phyloP scores from a whole-genome alignment of 2,888 invertebrate genomes.

The Limnephilus lunatus region DNA sequence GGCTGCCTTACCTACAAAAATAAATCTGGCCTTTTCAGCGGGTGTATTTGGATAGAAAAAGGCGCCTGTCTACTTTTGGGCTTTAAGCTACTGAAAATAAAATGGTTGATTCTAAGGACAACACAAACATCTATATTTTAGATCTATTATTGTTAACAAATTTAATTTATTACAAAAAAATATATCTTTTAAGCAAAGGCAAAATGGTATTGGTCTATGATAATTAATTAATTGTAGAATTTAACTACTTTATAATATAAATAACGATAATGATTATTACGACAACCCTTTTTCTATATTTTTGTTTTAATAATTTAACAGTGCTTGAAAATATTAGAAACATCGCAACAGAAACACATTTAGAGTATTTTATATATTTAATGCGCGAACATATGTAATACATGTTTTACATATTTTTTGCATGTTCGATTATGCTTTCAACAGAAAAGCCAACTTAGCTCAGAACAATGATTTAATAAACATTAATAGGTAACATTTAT shows the following conservation, averaged over 20 bases:
- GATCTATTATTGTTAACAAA: neutral
- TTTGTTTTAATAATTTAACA: constrained; percentile 32
- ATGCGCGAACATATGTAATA: neutral
- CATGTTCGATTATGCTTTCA: neutral
- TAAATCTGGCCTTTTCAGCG: neutral
- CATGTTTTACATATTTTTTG: neutral
- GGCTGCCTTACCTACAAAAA: neutral
- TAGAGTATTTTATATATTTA: neutral
- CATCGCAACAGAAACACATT: neutral
- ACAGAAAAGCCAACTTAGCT: neutral
- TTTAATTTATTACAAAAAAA: neutral
- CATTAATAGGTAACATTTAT: neutral
- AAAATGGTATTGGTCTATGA: constrained; percentile 36
- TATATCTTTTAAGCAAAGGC: constrained; percentile 38
- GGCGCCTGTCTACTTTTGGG: neutral
- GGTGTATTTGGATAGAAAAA: neutral
- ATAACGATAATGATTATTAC: constrained; percentile 14
- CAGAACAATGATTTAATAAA: neutral
- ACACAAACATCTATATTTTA: neutral
- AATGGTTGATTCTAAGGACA: neutral
- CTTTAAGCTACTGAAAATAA: neutral
- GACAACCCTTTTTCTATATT: constrained; percentile 44
- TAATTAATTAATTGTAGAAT: constrained; percentile 39
- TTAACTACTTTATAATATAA: constrained; percentile 18
- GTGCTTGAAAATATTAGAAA: neutral